Evolutionary conservation across 2,113 vertebrate species (phyloP), one percentile per base, ranked within the genome.

Genomic region (Ginglymostoma cirratum): DNA sequence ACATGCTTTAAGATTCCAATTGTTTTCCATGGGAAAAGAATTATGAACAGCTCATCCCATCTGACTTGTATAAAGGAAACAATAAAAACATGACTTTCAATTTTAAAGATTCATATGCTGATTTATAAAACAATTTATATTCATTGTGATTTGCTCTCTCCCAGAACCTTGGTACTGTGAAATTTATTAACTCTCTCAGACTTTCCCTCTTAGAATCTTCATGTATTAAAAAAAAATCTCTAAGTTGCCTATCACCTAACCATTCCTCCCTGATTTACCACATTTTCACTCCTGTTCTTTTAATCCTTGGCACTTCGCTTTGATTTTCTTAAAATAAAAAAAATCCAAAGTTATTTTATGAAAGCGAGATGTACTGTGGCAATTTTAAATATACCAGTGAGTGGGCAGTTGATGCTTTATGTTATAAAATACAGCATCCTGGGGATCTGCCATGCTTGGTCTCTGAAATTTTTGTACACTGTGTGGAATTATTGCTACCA

Each of bases 71-170:
- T 93, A 93, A 93, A 93, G 61, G 89, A 93, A 66, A 66, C 89
- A 93, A 66, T 93, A 66, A 66, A 66, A 66, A 93, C 89, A 93
- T 67, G 89, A 93, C 66, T 67, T 93, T 66, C 89, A 93, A 93
- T 93, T 66, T 93, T 66, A 66, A 38, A 92, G 87, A n/a, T 92
- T 92, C 55, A n/a, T 65, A 92, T 27, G 65, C n/a, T 92, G 65
- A 21, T 93, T 93, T 66, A 93, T 66, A n/a, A 66, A 93, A 21
- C 89, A 93, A 93, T 30, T 66, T 66, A 93, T 93, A 66, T 65
- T 66, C 34, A 34, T 19, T 42, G 17, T 66, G 61, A 93, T 93
- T 38, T 93, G 34, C 6, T 93, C 34, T 93, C 34, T 38, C 89
- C 89, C 6, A 66, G 65, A 92, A 93, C 34, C 17, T 93, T 34